Conservation (phyloP, 2,113 vertebrate species). For the Hypocryptadius cinnamomeus region DNA sequence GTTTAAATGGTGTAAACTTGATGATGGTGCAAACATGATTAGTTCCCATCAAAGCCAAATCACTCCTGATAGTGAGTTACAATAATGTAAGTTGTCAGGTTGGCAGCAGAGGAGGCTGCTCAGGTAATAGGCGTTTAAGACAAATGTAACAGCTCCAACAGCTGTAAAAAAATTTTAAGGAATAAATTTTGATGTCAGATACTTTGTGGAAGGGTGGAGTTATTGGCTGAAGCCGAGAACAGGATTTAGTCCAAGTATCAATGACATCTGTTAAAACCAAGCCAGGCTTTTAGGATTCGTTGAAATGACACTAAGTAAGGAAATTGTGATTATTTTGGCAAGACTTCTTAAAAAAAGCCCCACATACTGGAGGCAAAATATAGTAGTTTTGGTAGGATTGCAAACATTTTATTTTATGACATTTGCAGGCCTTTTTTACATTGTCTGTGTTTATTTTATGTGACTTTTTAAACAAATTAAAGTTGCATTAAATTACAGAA, state of each 20-base stretch:
- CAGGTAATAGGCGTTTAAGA: neutral
- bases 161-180: neutral
- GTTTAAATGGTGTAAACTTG: slow-evolving; percentile 36
- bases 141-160: neutral
- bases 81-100: neutral
- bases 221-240: neutral
- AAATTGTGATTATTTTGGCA: slow-evolving; percentile 50
- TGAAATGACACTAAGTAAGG: slow-evolving; percentile 23
- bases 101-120: neutral
- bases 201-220: neutral
- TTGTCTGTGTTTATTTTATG: neutral
- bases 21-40: slow-evolving; percentile 51
- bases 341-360: neutral
- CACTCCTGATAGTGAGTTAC: slow-evolving; percentile 9
- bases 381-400: neutral
- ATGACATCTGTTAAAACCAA: slow-evolving; percentile 6
- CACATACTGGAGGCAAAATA: neutral
- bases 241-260: neutral
- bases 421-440: neutral
- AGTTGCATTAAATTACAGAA: neutral
- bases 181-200: neutral
- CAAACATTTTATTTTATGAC: neutral
- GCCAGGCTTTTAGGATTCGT: neutral
- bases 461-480: neutral
- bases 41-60: slow-evolving; percentile 36